Conservation (phyloP, 2,113 vertebrate species). For the Microcebus lehilahytsara region DNA sequence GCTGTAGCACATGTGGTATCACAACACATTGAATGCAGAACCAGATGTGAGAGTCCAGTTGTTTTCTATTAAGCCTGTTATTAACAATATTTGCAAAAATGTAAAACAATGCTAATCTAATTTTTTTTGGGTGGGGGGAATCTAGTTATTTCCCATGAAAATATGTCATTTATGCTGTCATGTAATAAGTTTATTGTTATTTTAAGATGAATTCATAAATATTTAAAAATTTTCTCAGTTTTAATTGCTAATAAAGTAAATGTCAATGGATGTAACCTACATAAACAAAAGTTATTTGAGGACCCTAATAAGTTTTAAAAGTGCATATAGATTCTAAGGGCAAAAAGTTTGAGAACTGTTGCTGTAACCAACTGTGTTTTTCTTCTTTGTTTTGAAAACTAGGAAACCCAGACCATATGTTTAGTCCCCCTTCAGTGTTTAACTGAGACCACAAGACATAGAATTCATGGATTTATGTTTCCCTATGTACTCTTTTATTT, state of each 20-base stretch:
- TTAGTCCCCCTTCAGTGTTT: not conserved
- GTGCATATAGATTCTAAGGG: not conserved
- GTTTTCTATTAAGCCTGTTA: not conserved
- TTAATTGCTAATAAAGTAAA: slow-evolving; percentile 21
- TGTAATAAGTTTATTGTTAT: not conserved
- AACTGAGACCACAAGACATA: not conserved
- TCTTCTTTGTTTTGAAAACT: not conserved
- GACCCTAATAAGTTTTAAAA: not conserved
- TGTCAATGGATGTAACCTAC: not conserved
- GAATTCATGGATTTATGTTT: not conserved
- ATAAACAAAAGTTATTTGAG: not conserved
- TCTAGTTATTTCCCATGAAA: not conserved
- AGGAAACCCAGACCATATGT: not conserved
- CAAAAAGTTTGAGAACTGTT: not conserved
- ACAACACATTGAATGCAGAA: not conserved
- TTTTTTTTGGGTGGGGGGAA: not conserved
- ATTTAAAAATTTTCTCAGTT: not conserved
- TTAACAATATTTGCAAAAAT: not conserved
- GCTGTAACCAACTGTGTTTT: not conserved
- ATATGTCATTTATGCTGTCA: not conserved
- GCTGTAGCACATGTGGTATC: not conserved
- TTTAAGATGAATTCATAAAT: not conserved
- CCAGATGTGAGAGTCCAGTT: not conserved
- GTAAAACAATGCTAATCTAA: not conserved
- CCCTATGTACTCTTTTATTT: not conserved